Percentiles rank a stretch among this genome's conserved stretches.
Evolutionary conservation across 2,888 invertebrate species (phyloP).

Genomic region (Harmothoe impar): DNA sequence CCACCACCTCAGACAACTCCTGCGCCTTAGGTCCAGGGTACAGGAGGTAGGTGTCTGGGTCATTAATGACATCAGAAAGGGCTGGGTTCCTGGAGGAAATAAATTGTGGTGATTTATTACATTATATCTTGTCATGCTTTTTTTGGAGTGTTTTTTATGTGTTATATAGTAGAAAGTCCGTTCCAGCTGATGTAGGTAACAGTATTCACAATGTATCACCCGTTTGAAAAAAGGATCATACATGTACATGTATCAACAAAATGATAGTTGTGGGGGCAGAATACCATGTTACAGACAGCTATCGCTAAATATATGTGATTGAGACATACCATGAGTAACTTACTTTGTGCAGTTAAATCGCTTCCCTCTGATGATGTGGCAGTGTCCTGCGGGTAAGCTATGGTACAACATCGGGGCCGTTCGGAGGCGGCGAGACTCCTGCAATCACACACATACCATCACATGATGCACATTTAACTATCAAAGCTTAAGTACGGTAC

Average conservation of each 20-base stretch:
- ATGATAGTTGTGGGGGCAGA: too few relatives aligned
- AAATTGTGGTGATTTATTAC: too few relatives aligned
- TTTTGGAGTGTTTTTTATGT: too few relatives aligned
- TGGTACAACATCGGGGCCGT: slow-evolving; percentile 95
- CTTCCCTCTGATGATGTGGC: slow-evolving; percentile 92
- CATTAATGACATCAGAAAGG: slow-evolving; percentile 87
- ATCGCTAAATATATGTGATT: too few relatives aligned
- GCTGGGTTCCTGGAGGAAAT: slow-evolving; percentile 65
- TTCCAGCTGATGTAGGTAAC: too few relatives aligned
- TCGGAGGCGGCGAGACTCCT: slow-evolving; percentile 92
- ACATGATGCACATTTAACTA: not conserved
- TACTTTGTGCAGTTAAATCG: slow-evolving; percentile 90
- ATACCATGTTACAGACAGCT: too few relatives aligned
- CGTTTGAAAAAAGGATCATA: too few relatives aligned
- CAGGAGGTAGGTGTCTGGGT: slow-evolving; percentile 89
- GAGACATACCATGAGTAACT: slow-evolving; percentile 63
- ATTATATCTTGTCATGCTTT: too few relatives aligned
- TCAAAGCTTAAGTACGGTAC: too few relatives aligned
- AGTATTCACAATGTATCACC: too few relatives aligned
- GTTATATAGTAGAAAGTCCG: too few relatives aligned
- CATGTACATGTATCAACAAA: too few relatives aligned
- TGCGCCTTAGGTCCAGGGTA: slow-evolving; percentile 88
- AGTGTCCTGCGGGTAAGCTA: slow-evolving; percentile 89
- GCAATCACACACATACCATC: not conserved
- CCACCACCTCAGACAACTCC: slow-evolving; percentile 73